Base-by-base conservation (phyloP, 2,888 invertebrate genomes). In the Acleris cristana region DNA sequence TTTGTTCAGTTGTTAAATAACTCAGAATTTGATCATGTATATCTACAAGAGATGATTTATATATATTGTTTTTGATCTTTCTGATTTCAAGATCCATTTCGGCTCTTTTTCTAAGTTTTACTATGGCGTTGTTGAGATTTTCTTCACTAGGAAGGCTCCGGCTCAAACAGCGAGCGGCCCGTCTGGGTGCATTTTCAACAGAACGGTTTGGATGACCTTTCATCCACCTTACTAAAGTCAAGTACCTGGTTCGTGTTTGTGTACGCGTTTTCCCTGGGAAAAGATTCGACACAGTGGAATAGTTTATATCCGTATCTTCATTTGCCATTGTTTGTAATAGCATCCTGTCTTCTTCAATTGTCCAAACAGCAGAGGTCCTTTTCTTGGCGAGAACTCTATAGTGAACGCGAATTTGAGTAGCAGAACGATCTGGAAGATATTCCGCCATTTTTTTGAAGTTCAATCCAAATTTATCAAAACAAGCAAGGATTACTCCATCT, bases 221-320 rank as follows among this genome's bases (percentile, higher is more conserved):
- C 0, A 93, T 74, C 78, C 86, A 92, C 48, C 80, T 83, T 51
- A 82, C 74, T 5, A 94, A 86, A 0, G 89, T 86, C 0, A 74
- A 54, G 71, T 92, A 93, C 6, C 95, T 89, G 61, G 94, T 94
- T 51, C 95, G 88, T 48, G 94, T 82, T 74, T 94, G 93, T 1
- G 86, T 89, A 34, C 94, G 84, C 10, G 86, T 85, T 73, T 93
- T 93, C 45, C 88, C 82, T 1, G 86, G 79, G 64, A 95, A 82
- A 53, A 79, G 71, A 14, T 81, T 78, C 2, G 94, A 87, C 64
- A 96, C 92, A 62, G 79, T 83, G 0, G 92, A 80, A 81, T 81
- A 93, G 70, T 83, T 86, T 45, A 76, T 73, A 16, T 72, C 66
- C 2, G 77, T 71, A 56, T 88, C 92, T 93, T 94, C 78, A 89